These are phyloP conservation scores for Melanotaenia trifasciata DNA, from an alignment of 2,797 vertebrate species.

Conservation along the genomic window DNA sequence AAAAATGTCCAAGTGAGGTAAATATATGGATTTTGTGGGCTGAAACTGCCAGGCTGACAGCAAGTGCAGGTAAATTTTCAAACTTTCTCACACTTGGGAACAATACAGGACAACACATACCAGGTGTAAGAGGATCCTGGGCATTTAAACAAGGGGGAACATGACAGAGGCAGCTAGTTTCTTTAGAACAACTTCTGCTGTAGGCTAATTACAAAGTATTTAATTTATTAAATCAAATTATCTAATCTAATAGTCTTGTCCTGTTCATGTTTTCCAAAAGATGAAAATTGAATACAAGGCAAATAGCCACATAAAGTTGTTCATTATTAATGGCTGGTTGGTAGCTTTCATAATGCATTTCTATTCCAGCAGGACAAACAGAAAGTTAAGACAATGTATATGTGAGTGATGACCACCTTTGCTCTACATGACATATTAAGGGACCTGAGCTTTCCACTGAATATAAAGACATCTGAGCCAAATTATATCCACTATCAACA, in stretches of 20 bases:
- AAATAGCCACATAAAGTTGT: background rate
- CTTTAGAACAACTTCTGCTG: background rate
- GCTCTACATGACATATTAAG: background rate
- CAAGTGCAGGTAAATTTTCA: background rate
- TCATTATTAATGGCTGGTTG: background rate
- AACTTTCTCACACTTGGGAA: background rate
- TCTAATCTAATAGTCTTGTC: background rate
- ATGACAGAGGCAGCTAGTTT: background rate
- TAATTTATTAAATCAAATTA: background rate
- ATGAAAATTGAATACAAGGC: background rate
- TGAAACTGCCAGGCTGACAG: background rate
- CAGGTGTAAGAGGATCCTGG: background rate
- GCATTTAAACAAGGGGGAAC: background rate
- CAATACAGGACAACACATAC: background rate
- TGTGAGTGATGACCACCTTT: background rate
- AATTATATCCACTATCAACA: slow-evolving; percentile 53
- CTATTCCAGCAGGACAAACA: background rate
- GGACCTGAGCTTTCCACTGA: background rate
- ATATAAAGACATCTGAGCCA: background rate
- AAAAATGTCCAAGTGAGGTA: background rate
- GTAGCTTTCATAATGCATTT: background rate
- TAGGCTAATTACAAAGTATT: background rate
- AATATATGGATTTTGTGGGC: background rate
- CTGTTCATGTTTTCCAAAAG: background rate
- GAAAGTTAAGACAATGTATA: background rate